Conservation (phyloP, 2,888 invertebrate genomes). For the Arge pagana region DNA sequence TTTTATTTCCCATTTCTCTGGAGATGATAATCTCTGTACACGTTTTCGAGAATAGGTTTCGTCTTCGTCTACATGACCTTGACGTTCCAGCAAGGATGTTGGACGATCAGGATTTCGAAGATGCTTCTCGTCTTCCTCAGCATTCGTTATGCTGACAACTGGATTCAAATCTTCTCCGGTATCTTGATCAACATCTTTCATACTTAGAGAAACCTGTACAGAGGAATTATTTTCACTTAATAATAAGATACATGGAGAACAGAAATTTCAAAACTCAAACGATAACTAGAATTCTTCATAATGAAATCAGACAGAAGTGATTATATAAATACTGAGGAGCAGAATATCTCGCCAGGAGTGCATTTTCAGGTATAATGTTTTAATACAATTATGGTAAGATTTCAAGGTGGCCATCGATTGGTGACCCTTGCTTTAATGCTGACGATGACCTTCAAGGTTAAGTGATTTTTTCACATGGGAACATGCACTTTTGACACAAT, state of each 20-base stretch:
- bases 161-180: slow-evolving; percentile 96
- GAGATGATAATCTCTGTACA: slow-evolving; percentile 91
- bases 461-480: too few species aligned
- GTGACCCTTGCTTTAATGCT: too few species aligned
- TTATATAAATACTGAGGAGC: too few species aligned
- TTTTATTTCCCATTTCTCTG: slow-evolving; percentile 97
- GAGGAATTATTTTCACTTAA: not conserved
- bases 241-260: not conserved
- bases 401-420: too few species aligned
- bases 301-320: too few species aligned
- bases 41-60: slow-evolving; percentile 82
- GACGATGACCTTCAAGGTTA: too few species aligned
- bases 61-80: slow-evolving; percentile 70
- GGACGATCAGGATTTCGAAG: slow-evolving; percentile 94
- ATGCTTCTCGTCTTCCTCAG: slow-evolving; percentile 68
- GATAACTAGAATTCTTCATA: too few species aligned
- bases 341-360: too few species aligned
- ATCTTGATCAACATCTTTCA: slow-evolving; percentile 97
- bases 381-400: too few species aligned
- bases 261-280: not conserved
- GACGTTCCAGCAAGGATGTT: slow-evolving; percentile 60
- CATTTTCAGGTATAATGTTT: too few species aligned
- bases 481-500: too few species aligned
- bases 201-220: slow-evolving; percentile 85
- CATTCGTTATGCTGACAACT: slow-evolving; percentile 67